These are phyloP conservation scores for Argyrosomus regius DNA, from an alignment of 2,797 vertebrate species.

Conservation along the genomic window DNA sequence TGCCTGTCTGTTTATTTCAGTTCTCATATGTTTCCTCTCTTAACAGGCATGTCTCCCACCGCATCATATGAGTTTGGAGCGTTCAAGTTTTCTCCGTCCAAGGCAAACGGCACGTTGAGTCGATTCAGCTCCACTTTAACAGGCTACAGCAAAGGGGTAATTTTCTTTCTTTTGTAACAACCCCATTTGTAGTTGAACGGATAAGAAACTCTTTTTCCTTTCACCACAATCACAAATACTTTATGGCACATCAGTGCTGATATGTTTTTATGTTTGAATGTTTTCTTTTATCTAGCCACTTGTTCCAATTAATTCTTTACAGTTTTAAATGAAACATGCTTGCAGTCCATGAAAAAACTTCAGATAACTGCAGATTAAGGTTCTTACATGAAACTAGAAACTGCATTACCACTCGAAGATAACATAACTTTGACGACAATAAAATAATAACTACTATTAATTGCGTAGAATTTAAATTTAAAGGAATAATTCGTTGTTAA, in stretches of 20 bases:
- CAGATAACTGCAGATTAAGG: neutral
- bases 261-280: neutral
- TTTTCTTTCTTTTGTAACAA: constrained; percentile 8
- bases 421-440: neutral
- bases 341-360: neutral
- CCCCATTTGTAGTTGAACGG: neutral
- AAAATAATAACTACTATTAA: neutral
- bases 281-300: neutral
- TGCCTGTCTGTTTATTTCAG: neutral
- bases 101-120: constrained; percentile 53
- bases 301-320: neutral
- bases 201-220: neutral
- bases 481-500: neutral
- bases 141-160: constrained; percentile 70
- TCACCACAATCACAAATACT: neutral
- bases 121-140: constrained; percentile 29
- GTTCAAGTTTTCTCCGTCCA: constrained; percentile 77
- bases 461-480: neutral
- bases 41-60: constrained; percentile 45
- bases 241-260: neutral
- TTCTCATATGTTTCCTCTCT: constrained; percentile 24
- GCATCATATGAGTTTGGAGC: constrained; percentile 55
- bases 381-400: neutral
- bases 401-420: neutral
- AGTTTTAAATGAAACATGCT: neutral